A percentile compares a stretch with the other conserved stretches of the same genome.
Conservation (phyloP, 2,797 vertebrate species). For the Alcedo atthis region DNA sequence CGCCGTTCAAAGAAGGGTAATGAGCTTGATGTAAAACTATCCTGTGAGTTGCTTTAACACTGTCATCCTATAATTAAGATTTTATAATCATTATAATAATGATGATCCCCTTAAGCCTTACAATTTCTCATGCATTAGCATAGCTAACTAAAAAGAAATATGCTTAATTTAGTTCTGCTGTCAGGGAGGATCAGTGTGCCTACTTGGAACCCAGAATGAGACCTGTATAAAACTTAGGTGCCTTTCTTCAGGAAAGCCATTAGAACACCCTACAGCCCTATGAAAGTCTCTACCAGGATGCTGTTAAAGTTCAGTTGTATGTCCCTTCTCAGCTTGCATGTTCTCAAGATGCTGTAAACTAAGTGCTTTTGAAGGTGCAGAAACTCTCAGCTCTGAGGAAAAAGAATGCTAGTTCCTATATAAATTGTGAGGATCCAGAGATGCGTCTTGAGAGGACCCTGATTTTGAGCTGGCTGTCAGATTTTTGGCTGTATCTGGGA, state of each 20-base stretch:
- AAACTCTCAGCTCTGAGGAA: background rate
- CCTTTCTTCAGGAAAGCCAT: background rate
- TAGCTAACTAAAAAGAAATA: background rate
- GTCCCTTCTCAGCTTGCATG: background rate
- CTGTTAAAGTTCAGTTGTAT: background rate
- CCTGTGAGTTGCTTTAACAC: background rate
- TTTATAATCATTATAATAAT: background rate
- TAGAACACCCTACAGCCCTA: background rate
- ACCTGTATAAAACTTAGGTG: background rate
- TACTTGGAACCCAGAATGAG: background rate
- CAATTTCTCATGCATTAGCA: background rate
- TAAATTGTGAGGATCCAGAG: background rate
- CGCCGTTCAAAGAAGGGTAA: background rate
- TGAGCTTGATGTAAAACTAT: background rate
- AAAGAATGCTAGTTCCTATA: background rate
- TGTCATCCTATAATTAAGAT: background rate
- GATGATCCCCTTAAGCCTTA: background rate
- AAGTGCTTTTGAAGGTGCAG: background rate
- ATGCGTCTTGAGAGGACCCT: background rate
- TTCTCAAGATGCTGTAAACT: background rate
- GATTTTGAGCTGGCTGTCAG: background rate
- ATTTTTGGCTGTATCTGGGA: background rate
- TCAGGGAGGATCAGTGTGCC: background rate
- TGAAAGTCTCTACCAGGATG: background rate
- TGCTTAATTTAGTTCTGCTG: background rate